phyloP scores from a whole-genome alignment of 2,113 vertebrate genomes.

The Cyanoderma ruficeps region DNA sequence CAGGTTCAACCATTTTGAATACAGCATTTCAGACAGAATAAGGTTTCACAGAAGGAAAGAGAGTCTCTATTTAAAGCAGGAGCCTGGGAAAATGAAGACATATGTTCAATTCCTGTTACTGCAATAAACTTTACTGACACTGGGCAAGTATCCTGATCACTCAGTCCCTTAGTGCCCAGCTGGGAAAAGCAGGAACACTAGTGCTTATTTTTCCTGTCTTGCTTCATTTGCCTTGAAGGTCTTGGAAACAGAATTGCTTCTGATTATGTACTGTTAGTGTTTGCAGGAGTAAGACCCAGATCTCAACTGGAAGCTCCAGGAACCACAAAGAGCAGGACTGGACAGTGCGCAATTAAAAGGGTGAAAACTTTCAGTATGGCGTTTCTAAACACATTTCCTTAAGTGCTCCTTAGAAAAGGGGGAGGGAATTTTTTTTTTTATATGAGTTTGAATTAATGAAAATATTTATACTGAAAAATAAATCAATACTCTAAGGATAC shows the following conservation, averaged over 20 bases:
- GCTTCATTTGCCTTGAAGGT: neutral
- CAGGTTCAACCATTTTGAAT: neutral
- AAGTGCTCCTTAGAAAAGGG: neutral
- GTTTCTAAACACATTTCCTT: neutral
- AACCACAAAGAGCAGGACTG: neutral
- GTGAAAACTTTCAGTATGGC: neutral
- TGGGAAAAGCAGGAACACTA: neutral
- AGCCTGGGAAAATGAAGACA: conserved; percentile 16
- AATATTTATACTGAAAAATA: neutral
- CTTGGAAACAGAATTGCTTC: neutral
- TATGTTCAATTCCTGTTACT: neutral
- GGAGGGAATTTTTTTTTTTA: neutral
- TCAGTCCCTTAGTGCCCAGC: neutral
- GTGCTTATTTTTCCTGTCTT: conserved; percentile 35
- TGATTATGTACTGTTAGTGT: neutral
- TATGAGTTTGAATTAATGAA: neutral
- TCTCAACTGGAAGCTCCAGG: neutral
- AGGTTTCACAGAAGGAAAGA: conserved; percentile 18
- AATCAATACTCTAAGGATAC: too few species aligned
- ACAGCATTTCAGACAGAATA: conserved; percentile 24
- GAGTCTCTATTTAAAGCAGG: neutral
- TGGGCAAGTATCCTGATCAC: neutral
- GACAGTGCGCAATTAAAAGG: neutral
- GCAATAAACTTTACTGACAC: conserved; percentile 8
- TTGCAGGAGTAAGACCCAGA: neutral